Base-by-base conservation (phyloP, 1,140 invertebrate genomes). In the Neomicropteryx cornuta region DNA sequence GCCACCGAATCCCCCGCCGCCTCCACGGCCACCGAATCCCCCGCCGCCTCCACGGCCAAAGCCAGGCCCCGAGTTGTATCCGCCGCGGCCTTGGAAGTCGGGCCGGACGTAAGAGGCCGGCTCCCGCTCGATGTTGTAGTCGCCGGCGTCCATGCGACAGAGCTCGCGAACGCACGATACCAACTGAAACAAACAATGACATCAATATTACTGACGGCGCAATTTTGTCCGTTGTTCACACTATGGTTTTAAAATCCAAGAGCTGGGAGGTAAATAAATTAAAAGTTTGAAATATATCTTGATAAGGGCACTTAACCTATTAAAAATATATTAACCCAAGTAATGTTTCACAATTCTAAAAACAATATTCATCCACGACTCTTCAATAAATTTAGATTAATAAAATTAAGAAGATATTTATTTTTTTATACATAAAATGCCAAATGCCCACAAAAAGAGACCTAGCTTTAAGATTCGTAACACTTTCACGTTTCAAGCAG, bases 71-170 rank as follows among this genome's bases (percentile, higher is more conserved):
- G 56, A 28, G 34, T 20, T 19, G 10, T 21, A 33, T n/a, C 33
- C 38, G 18, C 56, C 57, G 13, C 63, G 47, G 8, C 59, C 59
- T 2, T 55, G 47, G 2, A 49, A 54, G 19, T 66, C 59, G 1
- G 46, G 42, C 30, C 56, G 46, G 13, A 36, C 60, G 36, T 55
- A 66, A 5, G 42, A 54, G 36, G 39, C 53, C 31, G 48, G 44
- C 2, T 73, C 58, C 3, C 75, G 73, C 2, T 74, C 65, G 46
- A 87, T 72, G 35, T 73, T 70, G 47, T 68, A 75, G 48, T 85
- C 76, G 1, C 83, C 81, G 1, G 85, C 75, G 46, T 81, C 74
- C 52, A 86, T 70, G 16, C 73, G 67, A 49, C 85, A 88, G 1
- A 91, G 51, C 16, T 73, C 64, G 46, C 71, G 76, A 2, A 88